These are phyloP conservation scores for Heptranchias perlo DNA, from an alignment of 2,113 vertebrate genomes.

Conservation along the genomic window DNA sequence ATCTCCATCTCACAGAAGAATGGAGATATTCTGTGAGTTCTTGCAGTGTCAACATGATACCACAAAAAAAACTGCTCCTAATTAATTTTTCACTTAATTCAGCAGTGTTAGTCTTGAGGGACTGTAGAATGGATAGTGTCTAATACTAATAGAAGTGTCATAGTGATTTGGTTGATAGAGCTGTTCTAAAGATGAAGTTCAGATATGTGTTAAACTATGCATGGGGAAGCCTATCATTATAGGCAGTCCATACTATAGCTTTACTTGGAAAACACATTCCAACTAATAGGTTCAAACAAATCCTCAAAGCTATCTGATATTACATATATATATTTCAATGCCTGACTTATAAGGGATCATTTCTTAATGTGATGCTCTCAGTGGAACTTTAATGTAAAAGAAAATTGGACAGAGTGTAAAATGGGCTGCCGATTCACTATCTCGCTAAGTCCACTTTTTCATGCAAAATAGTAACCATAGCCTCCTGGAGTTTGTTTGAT, in stretches of 20 bases:
- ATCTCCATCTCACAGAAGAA: neutral
- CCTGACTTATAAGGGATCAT: neutral
- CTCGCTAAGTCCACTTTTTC: neutral
- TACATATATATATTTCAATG: neutral
- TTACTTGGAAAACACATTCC: neutral
- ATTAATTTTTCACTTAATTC: neutral
- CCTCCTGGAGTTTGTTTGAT: no score
- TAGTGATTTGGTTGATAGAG: neutral
- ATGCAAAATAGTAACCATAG: neutral
- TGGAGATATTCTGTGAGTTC: neutral
- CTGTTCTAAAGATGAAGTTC: neutral
- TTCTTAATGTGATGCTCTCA: neutral
- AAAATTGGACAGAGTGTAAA: neutral
- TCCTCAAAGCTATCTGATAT: neutral
- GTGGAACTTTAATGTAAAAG: neutral
- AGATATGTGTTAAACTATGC: neutral
- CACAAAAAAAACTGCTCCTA: neutral
- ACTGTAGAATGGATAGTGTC: neutral
- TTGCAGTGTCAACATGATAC: neutral
- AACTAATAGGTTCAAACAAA: neutral
- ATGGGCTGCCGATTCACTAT: neutral
- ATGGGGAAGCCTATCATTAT: neutral
- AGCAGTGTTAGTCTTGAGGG: neutral
- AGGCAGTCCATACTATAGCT: neutral
- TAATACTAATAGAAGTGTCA: neutral